These are phyloP conservation scores for Didymodactylos carnosus DNA, from an alignment of 2,888 invertebrate species.

Conservation along the genomic window DNA sequence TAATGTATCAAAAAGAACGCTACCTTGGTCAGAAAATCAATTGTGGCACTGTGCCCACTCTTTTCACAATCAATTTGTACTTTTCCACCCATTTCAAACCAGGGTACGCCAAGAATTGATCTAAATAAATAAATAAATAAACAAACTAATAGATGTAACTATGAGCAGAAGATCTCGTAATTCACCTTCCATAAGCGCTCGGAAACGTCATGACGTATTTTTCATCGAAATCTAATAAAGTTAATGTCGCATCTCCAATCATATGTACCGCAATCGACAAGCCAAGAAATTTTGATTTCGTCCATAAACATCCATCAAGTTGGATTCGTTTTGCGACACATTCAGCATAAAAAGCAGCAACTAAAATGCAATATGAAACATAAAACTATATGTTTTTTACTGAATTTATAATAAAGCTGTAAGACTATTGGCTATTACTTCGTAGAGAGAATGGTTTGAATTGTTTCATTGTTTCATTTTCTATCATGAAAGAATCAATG, in stretches of 20 bases:
- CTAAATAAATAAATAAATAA: neutral
- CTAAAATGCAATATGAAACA: conserved; percentile 24
- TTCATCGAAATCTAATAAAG: conserved; percentile 66
- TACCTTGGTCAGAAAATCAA: conserved; percentile 80
- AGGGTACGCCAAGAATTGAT: conserved; percentile 86
- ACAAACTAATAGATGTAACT: neutral
- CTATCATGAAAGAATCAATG: too few relatives aligned
- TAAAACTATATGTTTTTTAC: neutral
- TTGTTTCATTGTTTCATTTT: conserved; percentile 17
- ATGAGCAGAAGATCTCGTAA: neutral
- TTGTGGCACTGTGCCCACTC: conserved; percentile 70
- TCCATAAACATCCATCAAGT: conserved; percentile 90
- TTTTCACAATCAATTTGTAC: conserved; percentile 72
- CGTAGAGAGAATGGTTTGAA: too few relatives aligned
- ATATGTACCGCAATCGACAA: conserved; percentile 72
- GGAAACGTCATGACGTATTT: conserved; percentile 90
- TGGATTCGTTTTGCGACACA: conserved; percentile 69
- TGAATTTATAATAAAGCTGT: conserved; percentile 22
- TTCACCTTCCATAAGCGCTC: conserved; percentile 69
- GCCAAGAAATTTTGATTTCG: conserved; percentile 94
- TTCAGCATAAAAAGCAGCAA: conserved; percentile 97
- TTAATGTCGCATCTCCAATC: conserved; percentile 75
- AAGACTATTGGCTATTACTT: neutral
- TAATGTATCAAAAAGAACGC: neutral
- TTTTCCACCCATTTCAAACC: conserved; percentile 91